phyloP scores from a whole-genome alignment of 2,797 vertebrate species.

The Sternotherus odoratus region DNA sequence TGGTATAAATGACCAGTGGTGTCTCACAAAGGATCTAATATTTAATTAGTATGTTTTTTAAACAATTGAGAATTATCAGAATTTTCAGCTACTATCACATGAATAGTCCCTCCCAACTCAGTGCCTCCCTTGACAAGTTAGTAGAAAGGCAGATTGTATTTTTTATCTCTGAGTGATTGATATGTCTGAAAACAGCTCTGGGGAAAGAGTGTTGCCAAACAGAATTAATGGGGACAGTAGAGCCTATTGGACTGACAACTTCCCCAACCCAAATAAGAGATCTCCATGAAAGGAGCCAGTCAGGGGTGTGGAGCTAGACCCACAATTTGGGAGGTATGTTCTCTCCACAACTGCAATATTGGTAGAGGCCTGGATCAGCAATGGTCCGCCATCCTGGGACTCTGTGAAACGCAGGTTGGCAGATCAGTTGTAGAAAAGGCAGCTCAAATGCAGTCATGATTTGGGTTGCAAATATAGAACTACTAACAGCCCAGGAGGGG shows the following conservation, averaged over 20 bases:
- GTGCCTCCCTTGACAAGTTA: background rate
- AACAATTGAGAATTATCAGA: slow-evolving; percentile 16
- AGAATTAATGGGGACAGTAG: background rate
- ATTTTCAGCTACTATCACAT: slow-evolving; percentile 1
- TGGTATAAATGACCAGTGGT: background rate
- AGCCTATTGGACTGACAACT: slow-evolving; percentile 15
- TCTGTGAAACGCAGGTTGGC: slow-evolving; percentile 3
- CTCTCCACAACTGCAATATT: fast-evolving
- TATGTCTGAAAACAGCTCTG: background rate
- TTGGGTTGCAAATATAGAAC: slow-evolving; percentile 5
- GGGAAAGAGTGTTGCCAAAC: background rate
- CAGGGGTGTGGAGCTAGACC: background rate
- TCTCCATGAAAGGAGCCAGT: background rate
- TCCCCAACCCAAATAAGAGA: slow-evolving; percentile 11
- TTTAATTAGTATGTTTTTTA: slow-evolving; percentile 27
- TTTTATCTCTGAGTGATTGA: background rate
- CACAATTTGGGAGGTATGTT: background rate
- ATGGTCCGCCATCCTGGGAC: background rate
- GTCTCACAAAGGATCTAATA: slow-evolving; percentile 2
- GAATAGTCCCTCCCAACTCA: background rate
- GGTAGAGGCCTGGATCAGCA: background rate
- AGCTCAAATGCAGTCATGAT: background rate
- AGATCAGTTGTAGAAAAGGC: slow-evolving; percentile 11
- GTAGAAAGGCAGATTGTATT: background rate
- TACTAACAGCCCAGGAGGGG: background rate